Base-by-base conservation (phyloP, 1,140 invertebrate species). In the Probaryconus sp. region DNA sequence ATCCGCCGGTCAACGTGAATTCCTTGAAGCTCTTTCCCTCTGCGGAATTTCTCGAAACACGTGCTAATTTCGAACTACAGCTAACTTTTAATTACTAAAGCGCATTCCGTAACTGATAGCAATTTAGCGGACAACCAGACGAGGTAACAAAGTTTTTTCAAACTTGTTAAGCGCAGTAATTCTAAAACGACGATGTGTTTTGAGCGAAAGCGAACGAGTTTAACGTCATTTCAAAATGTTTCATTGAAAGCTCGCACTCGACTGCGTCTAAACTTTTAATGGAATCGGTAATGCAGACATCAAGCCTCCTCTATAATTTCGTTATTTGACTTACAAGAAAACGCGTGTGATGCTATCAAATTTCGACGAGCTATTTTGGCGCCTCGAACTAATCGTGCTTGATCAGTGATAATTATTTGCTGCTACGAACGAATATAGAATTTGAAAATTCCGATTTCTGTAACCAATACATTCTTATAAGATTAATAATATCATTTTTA, bases 71-170 rank as follows among this genome's bases (percentile, higher is more conserved):
- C 30, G 31, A 73, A 67, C 47, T 67, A 37, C 42, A n/a, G 16
- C 26, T 17, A 71, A 71, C 68, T 71, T 67, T 73, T 67, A 73
- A 73, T 73, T 73, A 67, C 70, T 56, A 56, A 61, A 73, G 37
- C 43, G 48, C 35, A 67, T 43, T 40, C 37, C 42, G 63, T 63
- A 56, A 67, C 63, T 26, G 21, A 63, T 67, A 68, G 48, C 58
- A 74, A 68, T 74, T 74, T 55, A 40, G 20, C 38, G 56, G 50
- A 68, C 50, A 68, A 58, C 26, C 42, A 14, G 47, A n/a, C 7
- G 24, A 24, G 2, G 40, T 31, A 30, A 11, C 35, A 28, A 35
- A 20, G 17, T 38, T 61, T 61, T 63, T 16, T 26, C 28, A 20
- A 67, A 56, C 48, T 56, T 63, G 48, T 68, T 56, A 63, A 74